Percentiles rank a stretch among this genome's conserved stretches.
phyloP scores from a whole-genome alignment of 1,140 invertebrate species.

The Cyclina sinensis region DNA sequence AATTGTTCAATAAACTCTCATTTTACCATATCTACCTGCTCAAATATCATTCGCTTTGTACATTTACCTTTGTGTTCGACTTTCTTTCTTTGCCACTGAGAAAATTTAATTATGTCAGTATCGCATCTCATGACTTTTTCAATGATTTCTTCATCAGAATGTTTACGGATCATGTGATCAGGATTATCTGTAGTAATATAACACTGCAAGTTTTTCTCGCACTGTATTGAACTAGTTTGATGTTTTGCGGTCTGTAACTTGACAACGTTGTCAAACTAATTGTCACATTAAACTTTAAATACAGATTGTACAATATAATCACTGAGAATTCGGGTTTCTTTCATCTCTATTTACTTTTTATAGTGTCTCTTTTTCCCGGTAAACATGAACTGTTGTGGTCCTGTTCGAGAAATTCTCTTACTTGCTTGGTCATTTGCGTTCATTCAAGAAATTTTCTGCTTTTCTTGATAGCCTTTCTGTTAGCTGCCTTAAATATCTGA shows the following conservation, averaged over 20 bases:
- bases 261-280: conserved; percentile 56
- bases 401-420: neutral
- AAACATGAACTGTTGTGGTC: conserved; percentile 23
- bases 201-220: conserved; percentile 51
- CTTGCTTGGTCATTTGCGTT: neutral
- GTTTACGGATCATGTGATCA: conserved; percentile 25
- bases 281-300: conserved; percentile 42
- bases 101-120: conserved; percentile 39
- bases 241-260: no score
- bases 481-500: neutral
- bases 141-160: conserved; percentile 20
- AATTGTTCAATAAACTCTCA: conserved; percentile 39
- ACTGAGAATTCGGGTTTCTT: neutral
- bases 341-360: neutral
- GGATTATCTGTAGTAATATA: conserved; percentile 49
- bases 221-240: conserved; percentile 30
- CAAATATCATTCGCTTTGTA: conserved; percentile 55
- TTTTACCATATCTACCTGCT: conserved; percentile 12
- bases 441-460: neutral
- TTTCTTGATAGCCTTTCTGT: no score
- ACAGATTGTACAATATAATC: conserved; percentile 51
- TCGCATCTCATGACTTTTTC: neutral
- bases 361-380: neutral
- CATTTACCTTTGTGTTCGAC: conserved; percentile 48
- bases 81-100: conserved; percentile 59